phyloP scores from a whole-genome alignment of 2,113 vertebrate genomes.

The Melanocharis versteri region DNA sequence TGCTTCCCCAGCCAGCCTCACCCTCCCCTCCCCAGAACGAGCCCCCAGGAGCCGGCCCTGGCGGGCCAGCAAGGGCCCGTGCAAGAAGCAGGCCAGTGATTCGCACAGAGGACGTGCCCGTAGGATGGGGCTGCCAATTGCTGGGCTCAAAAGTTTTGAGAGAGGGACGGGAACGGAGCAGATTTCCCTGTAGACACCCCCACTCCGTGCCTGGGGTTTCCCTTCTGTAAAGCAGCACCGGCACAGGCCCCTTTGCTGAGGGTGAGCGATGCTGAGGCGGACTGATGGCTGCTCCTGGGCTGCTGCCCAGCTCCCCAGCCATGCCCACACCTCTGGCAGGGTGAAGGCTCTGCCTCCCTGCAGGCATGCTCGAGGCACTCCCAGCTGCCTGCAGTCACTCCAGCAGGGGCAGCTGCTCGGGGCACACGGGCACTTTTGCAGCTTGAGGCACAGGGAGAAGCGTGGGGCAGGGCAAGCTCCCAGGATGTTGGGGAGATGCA shows the following conservation, averaged over 20 bases:
- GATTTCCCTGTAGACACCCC: neutral
- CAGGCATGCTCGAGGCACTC: neutral
- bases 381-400: neutral
- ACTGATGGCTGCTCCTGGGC: neutral
- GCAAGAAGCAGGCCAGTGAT: neutral
- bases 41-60: neutral
- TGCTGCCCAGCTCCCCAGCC: neutral
- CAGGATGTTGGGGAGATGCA: neutral
- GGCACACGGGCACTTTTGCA: neutral
- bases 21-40: neutral
- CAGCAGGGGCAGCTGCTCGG: neutral
- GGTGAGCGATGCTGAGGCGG: neutral
- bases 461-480: neutral
- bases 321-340: neutral
- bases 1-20: neutral
- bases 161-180: neutral
- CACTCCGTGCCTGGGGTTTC: fast-evolving
- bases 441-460: fast-evolving
- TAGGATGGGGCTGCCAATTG: neutral
- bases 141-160: neutral
- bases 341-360: neutral
- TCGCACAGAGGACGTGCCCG: fast-evolving
- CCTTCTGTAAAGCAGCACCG: fast-evolving
- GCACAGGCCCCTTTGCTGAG: neutral
- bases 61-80: neutral